Evolutionary conservation across 1,140 invertebrate species (phyloP), one percentile per base, ranked within the genome.

Genomic region (Diabrotica virgifera): DNA sequence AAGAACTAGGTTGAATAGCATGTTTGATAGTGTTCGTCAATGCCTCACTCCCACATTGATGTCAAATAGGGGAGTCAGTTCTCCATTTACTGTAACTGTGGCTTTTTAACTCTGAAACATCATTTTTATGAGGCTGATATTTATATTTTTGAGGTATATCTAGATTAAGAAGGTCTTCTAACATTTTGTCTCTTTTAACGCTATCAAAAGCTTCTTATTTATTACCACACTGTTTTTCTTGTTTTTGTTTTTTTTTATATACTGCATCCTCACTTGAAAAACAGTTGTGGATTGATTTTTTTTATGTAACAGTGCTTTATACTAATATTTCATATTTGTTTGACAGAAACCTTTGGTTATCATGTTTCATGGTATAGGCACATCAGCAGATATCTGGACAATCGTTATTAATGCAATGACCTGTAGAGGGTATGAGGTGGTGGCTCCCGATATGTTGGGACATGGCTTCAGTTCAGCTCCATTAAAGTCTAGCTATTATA

Each of bases 331-430:
- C 24, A 24, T 24, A 24, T 24, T 24, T 24, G 24, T 52, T n/a
- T 67, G 61, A 1, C 56, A 72, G 64, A 86, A 85, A 74, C 86
- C 86, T 5, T 75, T 83, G 35, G 79, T 91, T 62, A 85, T 90
- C 61, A 88, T 92, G 68, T 80, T 91, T 24, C 90, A 92, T 76
- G 89, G 89, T 6, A 88, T 90, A 65, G 89, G 89, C 6, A 86
- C 86, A 8, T 88, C 86, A 5, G 85, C 87, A n/a, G 86, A 89
- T 66, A 78, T 86, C 24, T 92, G 90, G 83, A 82, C 82, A 61
- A 71, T 82, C 56, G 85, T 90, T 70, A 79, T 90, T 2, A 76
- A 82, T 37, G 88, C 86, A 77, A 88, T 92, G 75, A 77, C 82
- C 2, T 77, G 75, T 40, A 77, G 82, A 60, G 88, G 87, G 0